A percentile compares a stretch with the other conserved stretches of the same genome.
These are phyloP conservation scores for Hydractinia symbiolongicarpus DNA, from an alignment of 30 jellyfish, hydroid and myxozoan genomes.

Conservation along the genomic window DNA sequence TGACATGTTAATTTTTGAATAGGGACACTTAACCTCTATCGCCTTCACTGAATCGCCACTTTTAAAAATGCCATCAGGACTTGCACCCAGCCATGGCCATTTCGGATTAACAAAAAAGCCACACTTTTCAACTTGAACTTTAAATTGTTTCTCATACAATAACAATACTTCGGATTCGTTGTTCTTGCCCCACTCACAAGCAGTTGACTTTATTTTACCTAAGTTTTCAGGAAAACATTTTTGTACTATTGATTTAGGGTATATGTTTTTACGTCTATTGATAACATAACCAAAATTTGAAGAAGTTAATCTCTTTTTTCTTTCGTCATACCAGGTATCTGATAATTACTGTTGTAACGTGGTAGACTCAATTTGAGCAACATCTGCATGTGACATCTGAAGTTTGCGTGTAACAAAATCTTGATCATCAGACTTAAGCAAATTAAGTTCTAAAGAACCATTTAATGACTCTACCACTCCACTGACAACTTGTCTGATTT, in stretches of 20 bases:
- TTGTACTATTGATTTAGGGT: neutral
- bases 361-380: neutral
- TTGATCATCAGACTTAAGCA: neutral
- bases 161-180: neutral
- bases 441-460: neutral
- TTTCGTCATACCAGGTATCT: neutral
- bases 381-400: neutral
- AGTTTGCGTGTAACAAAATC: neutral
- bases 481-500: no score
- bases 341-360: neutral
- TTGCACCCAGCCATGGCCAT: slow-evolving; percentile 53
- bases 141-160: no score
- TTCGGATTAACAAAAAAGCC: neutral
- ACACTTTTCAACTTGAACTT: no score
- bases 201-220: neutral
- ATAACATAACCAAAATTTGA: neutral
- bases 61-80: slow-evolving; percentile 27
- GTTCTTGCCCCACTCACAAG: slow-evolving; percentile 43
- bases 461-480: no score
- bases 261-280: neutral
- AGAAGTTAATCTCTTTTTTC: neutral
- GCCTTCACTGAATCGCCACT: slow-evolving; percentile 12
- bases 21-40: slow-evolving; percentile 31
- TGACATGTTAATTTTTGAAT: no score
- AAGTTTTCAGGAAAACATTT: neutral